phyloP scores from a whole-genome alignment of 2,113 vertebrate genomes.

The Galemys pyrenaicus region DNA sequence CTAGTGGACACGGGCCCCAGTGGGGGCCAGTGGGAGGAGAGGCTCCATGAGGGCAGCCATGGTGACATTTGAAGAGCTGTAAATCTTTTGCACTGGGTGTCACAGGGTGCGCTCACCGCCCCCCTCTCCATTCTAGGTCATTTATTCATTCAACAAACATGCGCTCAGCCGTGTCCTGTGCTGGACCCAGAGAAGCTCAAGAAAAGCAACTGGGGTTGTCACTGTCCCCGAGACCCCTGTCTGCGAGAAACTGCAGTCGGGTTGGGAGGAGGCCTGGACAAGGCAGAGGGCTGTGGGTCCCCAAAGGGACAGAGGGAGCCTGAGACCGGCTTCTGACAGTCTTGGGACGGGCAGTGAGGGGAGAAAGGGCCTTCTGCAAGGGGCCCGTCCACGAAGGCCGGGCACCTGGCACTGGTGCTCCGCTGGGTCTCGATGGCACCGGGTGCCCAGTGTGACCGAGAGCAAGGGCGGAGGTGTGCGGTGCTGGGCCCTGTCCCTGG shows the following conservation, averaged over 20 bases:
- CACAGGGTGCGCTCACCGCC: not conserved
- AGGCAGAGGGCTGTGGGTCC: not conserved
- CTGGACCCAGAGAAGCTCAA: not conserved
- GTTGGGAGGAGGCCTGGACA: not conserved
- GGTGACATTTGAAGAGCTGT: not conserved
- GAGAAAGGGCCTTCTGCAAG: not conserved
- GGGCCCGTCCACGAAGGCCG: too few species aligned
- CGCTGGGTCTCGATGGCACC: accelerated
- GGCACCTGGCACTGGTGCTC: too few species aligned
- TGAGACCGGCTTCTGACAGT: accelerated
- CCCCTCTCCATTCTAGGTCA: not conserved
- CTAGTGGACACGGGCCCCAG: not conserved
- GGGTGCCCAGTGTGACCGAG: too few species aligned
- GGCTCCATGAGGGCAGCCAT: accelerated
- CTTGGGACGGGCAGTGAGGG: not conserved
- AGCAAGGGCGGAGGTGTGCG: too few species aligned
- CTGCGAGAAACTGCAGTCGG: not conserved
- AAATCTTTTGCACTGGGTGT: not conserved
- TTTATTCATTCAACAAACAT: not conserved
- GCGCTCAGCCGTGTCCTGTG: not conserved
- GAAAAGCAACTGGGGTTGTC: not conserved
- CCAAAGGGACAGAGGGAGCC: accelerated
- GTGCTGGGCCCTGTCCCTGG: too few species aligned
- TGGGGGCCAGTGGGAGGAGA: not conserved
- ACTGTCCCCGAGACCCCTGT: too few species aligned